phyloP scores from a whole-genome alignment of 2,888 invertebrate genomes.

The Himalopsyche tibetana region DNA sequence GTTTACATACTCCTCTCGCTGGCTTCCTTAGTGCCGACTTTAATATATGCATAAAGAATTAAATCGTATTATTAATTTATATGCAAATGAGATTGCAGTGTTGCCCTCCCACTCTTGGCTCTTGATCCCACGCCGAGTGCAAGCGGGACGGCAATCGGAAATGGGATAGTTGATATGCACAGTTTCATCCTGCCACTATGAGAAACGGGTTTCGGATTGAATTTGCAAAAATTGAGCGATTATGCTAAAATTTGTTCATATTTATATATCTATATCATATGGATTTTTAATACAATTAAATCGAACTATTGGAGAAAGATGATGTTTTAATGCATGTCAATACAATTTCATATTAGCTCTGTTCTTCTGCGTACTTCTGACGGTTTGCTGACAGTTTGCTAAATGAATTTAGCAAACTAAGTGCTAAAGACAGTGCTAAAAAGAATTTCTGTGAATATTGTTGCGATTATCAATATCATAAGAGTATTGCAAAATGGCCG shows the following conservation, averaged over 20 bases:
- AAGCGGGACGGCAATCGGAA: slow-evolving; percentile 41
- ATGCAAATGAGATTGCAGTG: slow-evolving; percentile 64
- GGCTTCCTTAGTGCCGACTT: slow-evolving; percentile 50
- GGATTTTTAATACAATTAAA: no score
- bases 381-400: no score
- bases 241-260: neutral
- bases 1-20: slow-evolving; percentile 54
- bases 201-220: neutral
- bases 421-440: no score
- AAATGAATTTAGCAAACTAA: no score
- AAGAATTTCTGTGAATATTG: no score
- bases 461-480: no score
- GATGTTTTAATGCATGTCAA: no score
- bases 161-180: slow-evolving; percentile 40
- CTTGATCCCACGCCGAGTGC: slow-evolving; percentile 23
- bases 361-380: no score
- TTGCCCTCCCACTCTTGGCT: slow-evolving; percentile 46
- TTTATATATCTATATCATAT: neutral
- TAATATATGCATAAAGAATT: slow-evolving; percentile 64
- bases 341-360: no score
- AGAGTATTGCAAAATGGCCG: no score
- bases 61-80: slow-evolving; percentile 65
- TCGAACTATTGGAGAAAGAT: no score
- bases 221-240: slow-evolving; percentile 5
- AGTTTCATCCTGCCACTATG: slow-evolving; percentile 27